Percentiles rank a stretch among this genome's conserved stretches.
These are phyloP conservation scores for Pollenia griseotomentosa DNA, from an alignment of 2,888 invertebrate species.

Conservation along the genomic window DNA sequence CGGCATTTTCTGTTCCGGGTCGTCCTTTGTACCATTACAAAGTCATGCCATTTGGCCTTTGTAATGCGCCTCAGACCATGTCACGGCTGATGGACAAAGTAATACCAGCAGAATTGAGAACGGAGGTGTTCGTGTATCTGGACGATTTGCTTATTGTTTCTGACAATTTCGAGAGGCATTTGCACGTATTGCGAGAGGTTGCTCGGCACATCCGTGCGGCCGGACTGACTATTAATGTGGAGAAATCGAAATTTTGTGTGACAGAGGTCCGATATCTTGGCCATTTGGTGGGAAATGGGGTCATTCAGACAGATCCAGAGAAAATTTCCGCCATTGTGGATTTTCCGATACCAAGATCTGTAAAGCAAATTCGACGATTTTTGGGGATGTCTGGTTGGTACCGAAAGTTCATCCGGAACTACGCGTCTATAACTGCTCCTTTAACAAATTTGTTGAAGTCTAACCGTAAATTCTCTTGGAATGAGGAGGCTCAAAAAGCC, in stretches of 20 bases:
- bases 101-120: slow-evolving; percentile 1
- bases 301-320: slow-evolving; percentile 45
- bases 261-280: slow-evolving; percentile 58
- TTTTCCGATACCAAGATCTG: slow-evolving; percentile 53
- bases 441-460: slow-evolving; percentile 47
- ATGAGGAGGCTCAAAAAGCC: slow-evolving; percentile 8
- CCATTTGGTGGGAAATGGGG: slow-evolving; percentile 48
- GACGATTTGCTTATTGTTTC: slow-evolving; percentile 36
- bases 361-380: slow-evolving; percentile 67
- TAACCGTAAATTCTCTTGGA: slow-evolving; percentile 49
- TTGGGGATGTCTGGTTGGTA: slow-evolving; percentile 72
- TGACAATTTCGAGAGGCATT: background rate
- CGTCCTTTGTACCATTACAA: background rate
- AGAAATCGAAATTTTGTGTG: slow-evolving; percentile 8
- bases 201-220: background rate
- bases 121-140: slow-evolving; percentile 51
- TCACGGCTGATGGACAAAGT: slow-evolving; percentile 45
- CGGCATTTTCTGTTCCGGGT: slow-evolving; percentile 30
- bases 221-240: slow-evolving; percentile 2
- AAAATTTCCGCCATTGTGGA: slow-evolving; percentile 54
- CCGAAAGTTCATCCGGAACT: slow-evolving; percentile 60
- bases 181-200: background rate
- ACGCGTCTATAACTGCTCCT: slow-evolving; percentile 58
- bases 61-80: slow-evolving; percentile 1
- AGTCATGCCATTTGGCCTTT: too few relatives aligned